A percentile compares a stretch with the other conserved stretches of the same genome.
Evolutionary conservation across 2,888 invertebrate species (phyloP).

Genomic region (Hofmannophila pseudospretella): DNA sequence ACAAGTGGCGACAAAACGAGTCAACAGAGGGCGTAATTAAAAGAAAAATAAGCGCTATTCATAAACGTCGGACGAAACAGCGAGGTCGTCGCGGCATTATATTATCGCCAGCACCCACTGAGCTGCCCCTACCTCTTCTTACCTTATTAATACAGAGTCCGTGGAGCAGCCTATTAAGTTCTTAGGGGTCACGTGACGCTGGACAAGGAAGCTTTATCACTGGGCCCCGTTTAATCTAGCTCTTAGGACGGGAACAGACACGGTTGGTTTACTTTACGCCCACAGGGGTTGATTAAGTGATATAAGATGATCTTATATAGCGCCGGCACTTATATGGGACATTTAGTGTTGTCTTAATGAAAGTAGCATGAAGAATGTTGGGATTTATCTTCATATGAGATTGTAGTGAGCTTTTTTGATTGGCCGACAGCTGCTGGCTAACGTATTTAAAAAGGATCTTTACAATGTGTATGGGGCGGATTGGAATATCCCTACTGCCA

Average conservation of each 20-base stretch:
- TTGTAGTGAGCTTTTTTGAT: neutral
- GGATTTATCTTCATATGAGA: conserved; percentile 21
- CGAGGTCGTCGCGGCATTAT: conserved; percentile 56
- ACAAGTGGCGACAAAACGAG: conserved; percentile 33
- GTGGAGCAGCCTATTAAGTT: conserved; percentile 13
- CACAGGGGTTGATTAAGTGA: conserved; percentile 53
- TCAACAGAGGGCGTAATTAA: conserved; percentile 65
- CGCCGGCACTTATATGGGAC: conserved; percentile 42
- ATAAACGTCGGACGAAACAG: conserved; percentile 68
- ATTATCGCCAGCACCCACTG: conserved; percentile 40
- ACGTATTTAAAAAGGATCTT: no score
- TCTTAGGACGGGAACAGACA: conserved; percentile 39
- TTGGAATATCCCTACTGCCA: no score
- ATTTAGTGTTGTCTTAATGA: conserved; percentile 38
- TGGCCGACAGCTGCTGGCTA: no score
- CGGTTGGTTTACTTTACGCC: conserved; percentile 44
- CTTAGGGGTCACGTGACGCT: conserved; percentile 32
- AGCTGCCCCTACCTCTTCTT: conserved; percentile 25
- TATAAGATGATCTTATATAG: conserved; percentile 54
- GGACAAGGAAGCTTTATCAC: conserved; percentile 58
- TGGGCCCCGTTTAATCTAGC: conserved; percentile 68
- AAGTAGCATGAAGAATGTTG: conserved; percentile 33
- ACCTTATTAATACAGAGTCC: conserved; percentile 17
- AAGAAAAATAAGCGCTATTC: conserved; percentile 76
- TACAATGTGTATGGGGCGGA: no score